Percentiles rank a stretch among this genome's conserved stretches.
Conservation (phyloP, 2,113 vertebrate species). For the Calyptommatus sinebrachiatus region DNA sequence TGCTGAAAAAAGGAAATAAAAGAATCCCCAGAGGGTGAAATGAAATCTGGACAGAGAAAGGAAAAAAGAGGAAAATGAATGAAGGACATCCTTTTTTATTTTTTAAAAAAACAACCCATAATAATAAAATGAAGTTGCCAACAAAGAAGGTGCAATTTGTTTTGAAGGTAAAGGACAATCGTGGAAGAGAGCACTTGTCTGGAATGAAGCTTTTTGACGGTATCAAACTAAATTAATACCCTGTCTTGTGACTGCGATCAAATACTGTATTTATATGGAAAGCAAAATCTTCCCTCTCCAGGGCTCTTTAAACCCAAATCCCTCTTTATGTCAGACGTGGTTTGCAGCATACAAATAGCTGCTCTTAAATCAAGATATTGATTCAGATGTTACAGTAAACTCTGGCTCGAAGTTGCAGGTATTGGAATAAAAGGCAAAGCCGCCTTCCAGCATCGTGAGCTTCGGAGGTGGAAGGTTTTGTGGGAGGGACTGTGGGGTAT, state of each 20-base stretch:
- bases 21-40: not conserved
- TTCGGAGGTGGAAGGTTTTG: not conserved
- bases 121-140: not conserved
- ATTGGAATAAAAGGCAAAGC: too few species aligned
- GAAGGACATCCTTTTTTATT: not conserved
- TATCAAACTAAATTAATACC: conserved; percentile 12
- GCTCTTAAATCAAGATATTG: too few species aligned
- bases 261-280: conserved; percentile 10
- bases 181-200: not conserved
- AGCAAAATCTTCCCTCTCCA: not conserved
- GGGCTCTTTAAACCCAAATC: not conserved
- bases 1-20: not conserved
- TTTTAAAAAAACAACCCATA: not conserved
- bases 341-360: not conserved
- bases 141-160: not conserved
- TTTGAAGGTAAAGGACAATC: conserved; percentile 17
- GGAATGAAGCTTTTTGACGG: not conserved
- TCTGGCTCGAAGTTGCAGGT: not conserved
- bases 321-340: not conserved
- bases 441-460: not conserved
- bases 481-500: too few species aligned
- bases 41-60: not conserved
- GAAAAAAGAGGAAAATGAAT: not conserved
- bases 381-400: not conserved
- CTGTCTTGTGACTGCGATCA: conserved; percentile 1